Evolutionary conservation across 2,888 invertebrate genomes (phyloP), one percentile per base, ranked within the genome.

Genomic region (Cheilosia scutellata): DNA sequence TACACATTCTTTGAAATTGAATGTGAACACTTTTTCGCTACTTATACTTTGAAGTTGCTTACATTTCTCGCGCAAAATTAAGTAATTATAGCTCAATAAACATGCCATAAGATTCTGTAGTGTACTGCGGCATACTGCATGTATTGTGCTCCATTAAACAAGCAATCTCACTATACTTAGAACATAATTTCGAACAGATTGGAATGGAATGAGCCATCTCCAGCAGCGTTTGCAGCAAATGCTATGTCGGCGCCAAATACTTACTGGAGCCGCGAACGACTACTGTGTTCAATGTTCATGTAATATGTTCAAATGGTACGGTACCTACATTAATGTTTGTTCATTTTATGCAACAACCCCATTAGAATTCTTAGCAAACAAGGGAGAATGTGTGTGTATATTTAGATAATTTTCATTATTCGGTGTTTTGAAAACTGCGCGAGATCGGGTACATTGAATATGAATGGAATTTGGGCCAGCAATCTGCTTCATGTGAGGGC

Each of bases 241-340:
- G 4, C 33, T 49, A 16, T 9, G 44, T 13, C 44, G 72, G 82
- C 82, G 82, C 77, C 82, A 58, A 66, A 27, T 31, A 49, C 31
- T 60, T 77, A 4, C 65, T 37, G 63, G 63, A 65, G 53, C 51
- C 55, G 55, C 44, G 62, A 63, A 47, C 5, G 5, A 27, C 58
- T 76, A 82, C n/a, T n/a, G n/a, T n/a, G n/a, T n/a, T n/a, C n/a
- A n/a, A n/a, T 71, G 63, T 42, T 55, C 53, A 42, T 44, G 42
- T 74, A 47, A 63, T 55, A 55, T 47, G 55, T 55, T 74, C 74
- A 74, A 63, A 62, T 72, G 51, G 20, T 1, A 20, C 20, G 20
- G 62, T 72, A 29, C 9, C 40, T 25, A 33, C 13, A 13, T 42
- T 2, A 16, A 47, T 29, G 29, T 60, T 40, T 71, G 71, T 51